A percentile compares a stretch with the other conserved stretches of the same genome.
Conservation (phyloP, 2,888 invertebrate genomes). For the Sesamia inferens region DNA sequence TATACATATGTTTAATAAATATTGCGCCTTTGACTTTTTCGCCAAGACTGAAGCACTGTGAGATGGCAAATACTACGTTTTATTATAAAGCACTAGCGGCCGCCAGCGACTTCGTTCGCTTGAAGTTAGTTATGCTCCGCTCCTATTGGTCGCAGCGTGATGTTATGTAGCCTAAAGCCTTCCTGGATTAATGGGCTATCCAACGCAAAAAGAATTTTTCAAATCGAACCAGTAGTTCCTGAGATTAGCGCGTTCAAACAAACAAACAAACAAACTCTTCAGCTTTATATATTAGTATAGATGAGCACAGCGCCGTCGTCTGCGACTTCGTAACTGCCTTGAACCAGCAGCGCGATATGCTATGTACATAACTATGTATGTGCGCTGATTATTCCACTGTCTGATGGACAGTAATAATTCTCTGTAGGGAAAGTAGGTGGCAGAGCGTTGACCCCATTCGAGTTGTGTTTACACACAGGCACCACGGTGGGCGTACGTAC, state of each 20-base stretch:
- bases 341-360: conserved; percentile 58
- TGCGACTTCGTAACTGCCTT: conserved; percentile 48
- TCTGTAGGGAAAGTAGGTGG: conserved; percentile 80
- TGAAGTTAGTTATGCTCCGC: too few species aligned
- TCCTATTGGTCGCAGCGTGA: too few species aligned
- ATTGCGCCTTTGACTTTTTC: conserved; percentile 26
- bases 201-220: too few species aligned
- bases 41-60: conserved; percentile 25
- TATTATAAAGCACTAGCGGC: conserved; percentile 26
- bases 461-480: conserved; percentile 64
- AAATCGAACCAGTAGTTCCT: too few species aligned
- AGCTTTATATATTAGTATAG: too few species aligned
- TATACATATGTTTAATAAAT: conserved; percentile 15
- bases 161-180: too few species aligned
- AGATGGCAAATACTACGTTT: conserved; percentile 23
- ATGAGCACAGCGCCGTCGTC: conserved; percentile 21
- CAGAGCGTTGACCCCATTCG: conserved; percentile 77
- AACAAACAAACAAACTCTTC: too few species aligned
- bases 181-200: too few species aligned
- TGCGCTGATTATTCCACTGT: conserved; percentile 62
- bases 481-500: conserved; percentile 60
- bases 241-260: too few species aligned
- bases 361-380: conserved; percentile 59
- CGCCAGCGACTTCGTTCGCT: too few species aligned
- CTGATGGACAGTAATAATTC: conserved; percentile 66